Conservation (phyloP, 2,888 invertebrate species). For the Aphidius colemani region DNA sequence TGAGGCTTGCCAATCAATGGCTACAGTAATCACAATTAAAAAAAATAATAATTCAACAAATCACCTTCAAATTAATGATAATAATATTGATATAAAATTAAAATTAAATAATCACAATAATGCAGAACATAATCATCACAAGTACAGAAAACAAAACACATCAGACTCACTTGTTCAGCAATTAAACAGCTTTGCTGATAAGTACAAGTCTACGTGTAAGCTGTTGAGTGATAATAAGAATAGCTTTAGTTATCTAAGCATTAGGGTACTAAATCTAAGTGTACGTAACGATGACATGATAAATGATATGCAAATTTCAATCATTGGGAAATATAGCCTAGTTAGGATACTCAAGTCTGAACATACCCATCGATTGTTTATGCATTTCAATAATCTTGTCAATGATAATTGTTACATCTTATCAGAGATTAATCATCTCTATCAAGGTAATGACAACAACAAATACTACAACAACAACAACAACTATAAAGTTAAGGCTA, state of each 20-base stretch:
- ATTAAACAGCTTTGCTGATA: slow-evolving; percentile 59
- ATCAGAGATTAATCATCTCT: slow-evolving; percentile 56
- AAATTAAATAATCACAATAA: slow-evolving; percentile 51
- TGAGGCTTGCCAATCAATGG: slow-evolving; percentile 58
- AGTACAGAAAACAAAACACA: slow-evolving; percentile 57
- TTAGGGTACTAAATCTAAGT: slow-evolving; percentile 60
- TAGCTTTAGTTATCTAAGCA: slow-evolving; percentile 60
- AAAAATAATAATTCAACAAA: slow-evolving; percentile 50
- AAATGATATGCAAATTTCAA: slow-evolving; percentile 45
- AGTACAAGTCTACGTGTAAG: slow-evolving; percentile 61
- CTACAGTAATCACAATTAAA: slow-evolving; percentile 55
- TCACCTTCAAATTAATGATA: slow-evolving; percentile 57
- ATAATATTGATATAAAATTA: slow-evolving; percentile 51
- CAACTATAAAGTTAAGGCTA: slow-evolving; percentile 59
- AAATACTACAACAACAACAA: too few species aligned
- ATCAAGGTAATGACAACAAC: slow-evolving; percentile 49
- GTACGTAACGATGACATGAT: slow-evolving; percentile 53
- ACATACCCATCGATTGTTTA: slow-evolving; percentile 55
- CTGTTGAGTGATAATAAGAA: slow-evolving; percentile 61
- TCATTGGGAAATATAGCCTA: slow-evolving; percentile 60
- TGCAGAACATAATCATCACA: slow-evolving; percentile 60
- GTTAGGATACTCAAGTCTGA: slow-evolving; percentile 62
- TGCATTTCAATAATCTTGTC: slow-evolving; percentile 54
- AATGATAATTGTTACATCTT: slow-evolving; percentile 55
- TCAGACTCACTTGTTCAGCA: slow-evolving; percentile 52